Evolutionary conservation across 2,888 invertebrate genomes (phyloP).

Genomic region (Philonicus albiceps): DNA sequence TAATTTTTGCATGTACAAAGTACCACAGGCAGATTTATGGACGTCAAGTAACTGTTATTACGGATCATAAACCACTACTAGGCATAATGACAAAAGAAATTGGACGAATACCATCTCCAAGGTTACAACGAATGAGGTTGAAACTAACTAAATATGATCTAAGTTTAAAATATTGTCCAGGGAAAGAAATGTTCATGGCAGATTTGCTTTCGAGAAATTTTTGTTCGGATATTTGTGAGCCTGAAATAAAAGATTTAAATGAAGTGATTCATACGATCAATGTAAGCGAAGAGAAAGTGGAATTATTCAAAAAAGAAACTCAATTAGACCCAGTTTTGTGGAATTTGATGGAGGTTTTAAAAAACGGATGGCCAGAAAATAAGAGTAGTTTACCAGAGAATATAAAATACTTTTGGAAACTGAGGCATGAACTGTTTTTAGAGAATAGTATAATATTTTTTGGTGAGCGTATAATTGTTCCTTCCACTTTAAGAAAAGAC

Average conservation of each 20-base stretch:
- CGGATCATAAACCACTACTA: conserved; percentile 46
- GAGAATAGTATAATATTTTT: not conserved
- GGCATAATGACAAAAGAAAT: conserved; percentile 47
- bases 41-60: conserved; percentile 28
- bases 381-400: conserved; percentile 4
- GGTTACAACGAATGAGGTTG: conserved; percentile 50
- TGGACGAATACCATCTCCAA: conserved; percentile 48
- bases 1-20: conserved; percentile 50
- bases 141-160: conserved; percentile 50
- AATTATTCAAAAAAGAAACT: conserved; percentile 40
- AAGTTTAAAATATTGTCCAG: conserved; percentile 50
- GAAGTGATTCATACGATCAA: conserved; percentile 43
- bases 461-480: not conserved
- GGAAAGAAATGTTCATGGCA: conserved; percentile 50
- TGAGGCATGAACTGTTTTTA: not conserved
- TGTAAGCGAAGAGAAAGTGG: conserved; percentile 23
- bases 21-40: conserved; percentile 51
- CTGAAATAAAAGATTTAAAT: not conserved
- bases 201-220: conserved; percentile 14
- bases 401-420: conserved; percentile 7
- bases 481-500: not conserved
- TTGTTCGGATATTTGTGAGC: not conserved
- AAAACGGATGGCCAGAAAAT: not conserved
- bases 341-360: not conserved
- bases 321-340: not conserved